Evolutionary conservation across 2,113 vertebrate genomes (phyloP), one percentile per base, ranked within the genome.

Genomic region (Pogonocichla stellata): DNA sequence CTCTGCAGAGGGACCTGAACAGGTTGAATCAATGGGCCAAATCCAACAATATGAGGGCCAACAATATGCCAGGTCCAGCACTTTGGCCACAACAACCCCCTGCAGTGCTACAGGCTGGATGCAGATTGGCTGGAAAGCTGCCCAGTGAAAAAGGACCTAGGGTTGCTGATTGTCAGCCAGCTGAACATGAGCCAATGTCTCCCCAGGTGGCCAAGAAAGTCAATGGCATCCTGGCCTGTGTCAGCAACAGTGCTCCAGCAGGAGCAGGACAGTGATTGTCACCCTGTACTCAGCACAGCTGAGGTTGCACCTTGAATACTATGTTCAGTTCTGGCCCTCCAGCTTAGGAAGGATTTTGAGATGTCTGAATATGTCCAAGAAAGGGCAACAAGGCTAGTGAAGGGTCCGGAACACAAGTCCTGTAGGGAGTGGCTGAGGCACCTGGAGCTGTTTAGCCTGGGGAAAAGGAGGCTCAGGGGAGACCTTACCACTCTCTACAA

Each of bases 331-430:
- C 45, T 33, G 36, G 5, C 5, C 3, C 13, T 22, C 2, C 10
- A 36, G 5, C 22, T 18, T 43, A 42, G 18, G 43, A 75, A 50
- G 31, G 26, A 33, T 57, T 9, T 31, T 67, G 61, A 67, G 17
- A 12, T 36, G 13, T 18, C 65, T 36, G 26, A 43, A 26, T 0
- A 0, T 31, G 3, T 51, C 25, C 62, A 67, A 53, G 58, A 43
- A 50, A 67, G 22, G 19, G 10, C 25, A 29, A 25, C 10, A 58
- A 75, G 36, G 9, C 53, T 51, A 11, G 7, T 22, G 43, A 43
- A 19, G 8, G 33, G 6, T 77, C 53, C 60, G 33, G 26, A 58
- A 36, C 20, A 22, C 22, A 67, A 51, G 7, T 67, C 25, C 31
- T 42, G 13, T 18, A 31, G 9, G 43, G 12, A 58, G 25, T 34